These are phyloP conservation scores for Eupeodes luniger DNA, from an alignment of 2,888 invertebrate species.

Conservation along the genomic window DNA sequence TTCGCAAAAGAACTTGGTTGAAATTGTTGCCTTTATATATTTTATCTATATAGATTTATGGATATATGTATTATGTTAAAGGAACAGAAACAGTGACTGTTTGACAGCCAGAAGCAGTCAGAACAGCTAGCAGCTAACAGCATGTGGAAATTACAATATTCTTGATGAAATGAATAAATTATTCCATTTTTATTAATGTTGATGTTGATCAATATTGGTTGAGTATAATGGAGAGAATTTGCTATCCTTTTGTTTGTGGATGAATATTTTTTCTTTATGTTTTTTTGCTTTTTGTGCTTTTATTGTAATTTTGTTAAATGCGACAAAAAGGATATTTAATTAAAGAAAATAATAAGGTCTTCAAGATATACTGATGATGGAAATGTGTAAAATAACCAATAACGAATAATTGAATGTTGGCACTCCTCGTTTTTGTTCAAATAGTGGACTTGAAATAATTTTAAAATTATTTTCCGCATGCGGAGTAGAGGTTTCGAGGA, in stretches of 20 bases:
- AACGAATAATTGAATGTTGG: background rate
- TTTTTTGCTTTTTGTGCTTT: background rate
- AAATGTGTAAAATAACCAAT: background rate
- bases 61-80: background rate
- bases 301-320: too few species aligned
- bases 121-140: background rate
- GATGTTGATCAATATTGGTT: conserved; percentile 44
- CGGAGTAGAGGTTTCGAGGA: too few species aligned
- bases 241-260: conserved; percentile 25
- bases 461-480: background rate
- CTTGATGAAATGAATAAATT: conserved; percentile 39
- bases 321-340: conserved; percentile 26
- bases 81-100: background rate
- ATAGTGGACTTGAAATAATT: background rate
- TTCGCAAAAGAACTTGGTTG: background rate
- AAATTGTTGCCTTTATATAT: background rate
- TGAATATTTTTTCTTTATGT: background rate
- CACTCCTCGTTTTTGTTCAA: too few species aligned
- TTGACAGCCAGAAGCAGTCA: conserved; percentile 16
- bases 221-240: conserved; percentile 24
- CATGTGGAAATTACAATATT: conserved; percentile 41
- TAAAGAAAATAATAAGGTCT: background rate
- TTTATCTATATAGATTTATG: background rate
- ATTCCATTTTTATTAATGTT: conserved; percentile 38
- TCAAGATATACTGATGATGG: background rate